Evolutionary conservation across 2,797 vertebrate genomes (phyloP), one percentile per base, ranked within the genome.

Genomic region (Enoplosus armatus): DNA sequence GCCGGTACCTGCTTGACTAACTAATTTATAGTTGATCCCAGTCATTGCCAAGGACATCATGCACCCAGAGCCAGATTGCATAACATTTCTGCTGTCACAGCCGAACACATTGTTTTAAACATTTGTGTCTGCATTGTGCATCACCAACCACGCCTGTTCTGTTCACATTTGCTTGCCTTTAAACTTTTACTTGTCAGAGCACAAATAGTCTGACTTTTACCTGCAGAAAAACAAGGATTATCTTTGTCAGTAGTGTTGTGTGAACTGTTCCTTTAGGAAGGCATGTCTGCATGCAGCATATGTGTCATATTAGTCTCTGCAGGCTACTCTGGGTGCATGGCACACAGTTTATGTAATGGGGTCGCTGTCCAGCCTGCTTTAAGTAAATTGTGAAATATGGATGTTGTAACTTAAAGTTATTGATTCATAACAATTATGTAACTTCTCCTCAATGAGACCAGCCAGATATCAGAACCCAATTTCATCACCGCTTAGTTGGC

Each of bases 41-140:
- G 48, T n/a, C 29, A 1, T 12, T 50, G 24, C 29, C 47, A 61
- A 82, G 62, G 76, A 41, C 78, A 8, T 53, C 14, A 31, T 29
- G 24, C 58, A 18, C 20, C 33, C 7, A 47, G 22, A 35, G 18
- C 1, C 3, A 22, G 24, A 1, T 81, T 79, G 29, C 64, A 26
- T 11, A 84, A 82, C 35, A 27, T 45, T 14, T 31, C 35, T 29
- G 24, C 41, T 48, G 1, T 50, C 61, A 55, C 63, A 26, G 9
- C 16, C 0, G 16, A 14, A 9, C 33, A 24, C 35, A 27, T 48
- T 54, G 43, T 72, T 59, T 29, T 24, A 14, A 29, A 33, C 50
- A 53, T 5, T 4, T 24, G 2, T 45, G 47, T 35, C 39, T 67
- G 63, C 33, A 18, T 12, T 63, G 58, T 53, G 11, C 10, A 31